Percentiles rank a stretch among this genome's conserved stretches.
Conservation (phyloP, 2,797 vertebrate genomes). For the Leptoclinus maculatus region DNA sequence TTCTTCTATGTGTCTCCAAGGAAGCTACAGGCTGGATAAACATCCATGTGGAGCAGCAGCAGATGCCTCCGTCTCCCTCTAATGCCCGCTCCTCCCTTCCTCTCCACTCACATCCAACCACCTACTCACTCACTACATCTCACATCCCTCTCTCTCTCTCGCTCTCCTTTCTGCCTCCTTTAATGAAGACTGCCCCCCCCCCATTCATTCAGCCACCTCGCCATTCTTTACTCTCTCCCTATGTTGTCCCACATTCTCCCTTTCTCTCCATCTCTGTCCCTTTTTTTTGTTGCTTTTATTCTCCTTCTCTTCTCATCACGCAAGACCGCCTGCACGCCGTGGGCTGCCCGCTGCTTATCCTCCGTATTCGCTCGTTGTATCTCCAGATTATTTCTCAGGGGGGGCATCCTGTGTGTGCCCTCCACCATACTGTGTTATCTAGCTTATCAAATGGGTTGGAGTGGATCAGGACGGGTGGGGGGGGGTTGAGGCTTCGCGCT, state of each 20-base stretch:
- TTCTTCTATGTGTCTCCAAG: constrained; percentile 62
- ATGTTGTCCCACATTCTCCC: constrained; percentile 38
- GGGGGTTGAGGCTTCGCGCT: constrained; percentile 52
- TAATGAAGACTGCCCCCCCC: constrained; percentile 57
- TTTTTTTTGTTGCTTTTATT: constrained; percentile 41
- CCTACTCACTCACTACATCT: constrained; percentile 50
- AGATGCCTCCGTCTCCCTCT: constrained; percentile 61
- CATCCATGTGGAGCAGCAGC: constrained; percentile 67
- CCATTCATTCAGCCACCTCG: constrained; percentile 34
- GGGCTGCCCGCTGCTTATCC: constrained; percentile 63
- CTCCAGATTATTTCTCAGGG: constrained; percentile 78
- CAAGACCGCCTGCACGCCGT: constrained; percentile 65
- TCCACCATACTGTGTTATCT: constrained; percentile 67
- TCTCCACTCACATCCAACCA: constrained; percentile 41
- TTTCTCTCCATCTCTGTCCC: constrained; percentile 44
- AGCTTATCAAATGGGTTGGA: constrained; percentile 73
- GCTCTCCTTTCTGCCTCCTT: constrained; percentile 44
- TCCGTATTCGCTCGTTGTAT: constrained; percentile 50
- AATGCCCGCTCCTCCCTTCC: constrained; percentile 46
- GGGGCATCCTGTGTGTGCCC: constrained; percentile 60
- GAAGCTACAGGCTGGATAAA: constrained; percentile 72
- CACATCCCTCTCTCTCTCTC: constrained; percentile 4
- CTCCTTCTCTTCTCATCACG: constrained; percentile 60
- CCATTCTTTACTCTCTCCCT: constrained; percentile 42
- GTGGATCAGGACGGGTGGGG: constrained; percentile 54